Evolutionary conservation across 2,113 vertebrate species (phyloP).

Genomic region (Cololabis saira): DNA sequence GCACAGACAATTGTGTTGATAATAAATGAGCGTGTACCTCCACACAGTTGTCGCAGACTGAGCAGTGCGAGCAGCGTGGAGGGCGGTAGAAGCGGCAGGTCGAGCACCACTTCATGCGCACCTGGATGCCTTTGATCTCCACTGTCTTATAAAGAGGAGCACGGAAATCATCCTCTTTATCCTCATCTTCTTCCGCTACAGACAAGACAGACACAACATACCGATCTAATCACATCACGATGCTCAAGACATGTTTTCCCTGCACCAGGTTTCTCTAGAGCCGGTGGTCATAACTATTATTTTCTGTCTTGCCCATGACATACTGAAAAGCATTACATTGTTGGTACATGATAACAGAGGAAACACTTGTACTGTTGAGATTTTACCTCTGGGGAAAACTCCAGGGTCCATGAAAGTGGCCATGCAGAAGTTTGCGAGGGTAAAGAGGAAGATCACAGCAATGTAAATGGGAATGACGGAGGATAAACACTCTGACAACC

Average conservation of each 20-base stretch:
- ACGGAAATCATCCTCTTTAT: conserved; percentile 98
- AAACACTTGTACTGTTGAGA: not conserved
- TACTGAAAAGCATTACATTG: not conserved
- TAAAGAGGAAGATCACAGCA: conserved; percentile 93
- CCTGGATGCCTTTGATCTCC: conserved; percentile 96
- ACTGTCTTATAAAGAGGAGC: conserved; percentile 98
- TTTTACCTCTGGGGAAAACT: conserved; percentile 94
- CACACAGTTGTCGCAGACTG: conserved; percentile 98
- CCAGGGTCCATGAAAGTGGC: conserved; percentile 99
- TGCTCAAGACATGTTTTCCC: accelerated
- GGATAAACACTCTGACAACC: conserved; percentile 89
- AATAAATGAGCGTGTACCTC: conserved; percentile 84
- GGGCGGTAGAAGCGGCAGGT: conserved; percentile 98
- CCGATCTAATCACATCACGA: not conserved
- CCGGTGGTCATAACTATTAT: not conserved
- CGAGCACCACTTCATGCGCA: conserved; percentile 99
- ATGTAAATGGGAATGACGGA: conserved; percentile 90
- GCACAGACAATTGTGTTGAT: not conserved
- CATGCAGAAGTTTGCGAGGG: conserved; percentile 98
- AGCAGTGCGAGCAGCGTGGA: conserved; percentile 96
- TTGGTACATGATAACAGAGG: not conserved
- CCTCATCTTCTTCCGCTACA: conserved; percentile 95
- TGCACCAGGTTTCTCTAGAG: not conserved
- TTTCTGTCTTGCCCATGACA: not conserved
- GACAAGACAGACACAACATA: conserved; percentile 31